Conservation (phyloP, 30 jellyfish, hydroid and myxozoan genomes). For the Aurelia aurita region DNA sequence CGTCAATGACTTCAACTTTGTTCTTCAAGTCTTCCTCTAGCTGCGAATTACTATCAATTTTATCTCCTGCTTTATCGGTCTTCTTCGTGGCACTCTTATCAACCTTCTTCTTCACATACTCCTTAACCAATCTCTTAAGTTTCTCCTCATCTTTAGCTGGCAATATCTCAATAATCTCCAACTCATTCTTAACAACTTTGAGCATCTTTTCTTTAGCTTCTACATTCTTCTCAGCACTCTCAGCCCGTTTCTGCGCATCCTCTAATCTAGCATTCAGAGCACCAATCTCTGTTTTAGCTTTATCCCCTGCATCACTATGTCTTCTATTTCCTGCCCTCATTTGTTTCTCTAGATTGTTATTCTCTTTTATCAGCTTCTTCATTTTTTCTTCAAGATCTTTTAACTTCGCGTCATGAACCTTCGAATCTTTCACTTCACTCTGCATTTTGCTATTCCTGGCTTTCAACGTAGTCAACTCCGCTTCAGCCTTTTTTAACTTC, state of each 20-base stretch:
- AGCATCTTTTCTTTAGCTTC: slow-evolving; percentile 24
- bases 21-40: slow-evolving; percentile 33
- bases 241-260: slow-evolving; percentile 48
- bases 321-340: slow-evolving; percentile 9
- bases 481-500: slow-evolving; percentile 50
- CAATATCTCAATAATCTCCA: slow-evolving; percentile 1
- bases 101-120: slow-evolving; percentile 4
- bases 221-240: slow-evolving; percentile 22
- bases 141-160: slow-evolving; percentile 12
- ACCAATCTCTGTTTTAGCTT: slow-evolving; percentile 13
- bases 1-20: slow-evolving; percentile 10
- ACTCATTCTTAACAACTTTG: slow-evolving; percentile 8
- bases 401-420: slow-evolving; percentile 44
- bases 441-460: slow-evolving; percentile 28
- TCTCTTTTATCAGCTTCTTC: slow-evolving; percentile 44
- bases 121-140: slow-evolving; percentile 20
- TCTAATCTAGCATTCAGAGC: neutral
- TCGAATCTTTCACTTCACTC: slow-evolving; percentile 37
- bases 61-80: slow-evolving; percentile 1
- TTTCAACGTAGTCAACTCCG: slow-evolving; percentile 41
- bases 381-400: slow-evolving; percentile 50
- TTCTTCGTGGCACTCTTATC: slow-evolving; percentile 5
- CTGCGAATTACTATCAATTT: slow-evolving; percentile 10
- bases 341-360: slow-evolving; percentile 51
- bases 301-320: slow-evolving; percentile 37